Evolutionary conservation across 2,888 invertebrate species (phyloP).

Genomic region (Rapana venosa): DNA sequence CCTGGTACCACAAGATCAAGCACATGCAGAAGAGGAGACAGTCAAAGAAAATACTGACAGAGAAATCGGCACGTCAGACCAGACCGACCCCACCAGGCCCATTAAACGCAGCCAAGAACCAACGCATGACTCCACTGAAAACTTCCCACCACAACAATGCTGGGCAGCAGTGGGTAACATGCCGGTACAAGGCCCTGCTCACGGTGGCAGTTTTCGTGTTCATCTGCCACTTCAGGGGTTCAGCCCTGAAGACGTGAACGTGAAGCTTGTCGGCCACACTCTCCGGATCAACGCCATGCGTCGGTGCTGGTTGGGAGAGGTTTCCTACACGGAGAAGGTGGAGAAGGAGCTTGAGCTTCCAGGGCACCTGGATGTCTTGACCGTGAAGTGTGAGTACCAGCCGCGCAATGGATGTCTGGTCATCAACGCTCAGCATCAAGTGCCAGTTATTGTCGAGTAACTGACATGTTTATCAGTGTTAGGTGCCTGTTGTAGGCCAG

Average conservation of each 20-base stretch:
- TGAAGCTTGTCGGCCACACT: neutral
- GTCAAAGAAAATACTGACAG: neutral
- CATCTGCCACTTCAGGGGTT: neutral
- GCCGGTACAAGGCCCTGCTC: too few relatives aligned
- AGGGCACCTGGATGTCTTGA: slow-evolving; percentile 5
- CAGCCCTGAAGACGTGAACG: slow-evolving; percentile 5
- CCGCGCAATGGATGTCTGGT: neutral
- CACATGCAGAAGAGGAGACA: neutral
- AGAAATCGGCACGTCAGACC: neutral
- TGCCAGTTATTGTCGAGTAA: too few relatives aligned
- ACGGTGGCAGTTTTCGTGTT: neutral
- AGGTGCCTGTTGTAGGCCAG: neutral
- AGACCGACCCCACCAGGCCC: slow-evolving; percentile 20
- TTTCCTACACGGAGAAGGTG: neutral
- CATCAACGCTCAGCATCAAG: neutral
- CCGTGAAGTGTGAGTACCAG: slow-evolving; percentile 19
- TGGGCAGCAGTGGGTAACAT: neutral
- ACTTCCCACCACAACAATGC: neutral
- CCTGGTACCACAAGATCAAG: neutral
- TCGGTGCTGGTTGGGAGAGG: neutral
- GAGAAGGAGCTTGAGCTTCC: slow-evolving; percentile 27
- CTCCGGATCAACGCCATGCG: slow-evolving; percentile 14
- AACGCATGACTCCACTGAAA: neutral
- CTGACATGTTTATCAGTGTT: neutral
- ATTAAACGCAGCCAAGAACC: neutral